phyloP scores from a whole-genome alignment of 2,113 vertebrate genomes.

The Pao palembangensis region DNA sequence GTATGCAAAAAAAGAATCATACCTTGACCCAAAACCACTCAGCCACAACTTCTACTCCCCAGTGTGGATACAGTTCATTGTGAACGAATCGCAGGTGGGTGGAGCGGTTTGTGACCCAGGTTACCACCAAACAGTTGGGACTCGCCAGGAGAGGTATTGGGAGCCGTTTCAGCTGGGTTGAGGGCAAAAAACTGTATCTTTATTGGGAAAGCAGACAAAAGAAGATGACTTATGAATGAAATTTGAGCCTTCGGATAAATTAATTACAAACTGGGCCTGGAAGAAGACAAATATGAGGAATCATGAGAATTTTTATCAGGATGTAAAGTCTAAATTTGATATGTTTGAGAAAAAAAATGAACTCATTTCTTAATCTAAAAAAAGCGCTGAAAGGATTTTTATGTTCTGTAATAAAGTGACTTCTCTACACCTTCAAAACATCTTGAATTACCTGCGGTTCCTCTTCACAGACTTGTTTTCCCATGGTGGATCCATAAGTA shows the following conservation, averaged over 20 bases:
- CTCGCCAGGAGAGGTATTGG: slow-evolving; percentile 81
- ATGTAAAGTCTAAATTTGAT: too few relatives aligned
- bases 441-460: slow-evolving; percentile 83
- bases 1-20: slow-evolving; percentile 15
- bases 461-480: slow-evolving; percentile 97
- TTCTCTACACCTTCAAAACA: not conserved
- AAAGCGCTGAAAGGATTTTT: too few relatives aligned
- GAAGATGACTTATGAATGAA: slow-evolving; percentile 5
- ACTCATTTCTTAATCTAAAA: too few relatives aligned
- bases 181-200: slow-evolving; percentile 84
- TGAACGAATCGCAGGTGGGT: slow-evolving; percentile 85
- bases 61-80: slow-evolving; percentile 89
- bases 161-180: slow-evolving; percentile 82
- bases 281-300: not conserved
- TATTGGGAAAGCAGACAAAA: slow-evolving; percentile 2
- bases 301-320: not conserved
- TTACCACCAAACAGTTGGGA: slow-evolving; percentile 82
- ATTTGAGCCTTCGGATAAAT: not conserved
- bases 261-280: too few relatives aligned
- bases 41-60: slow-evolving; percentile 81
- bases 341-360: too few relatives aligned
- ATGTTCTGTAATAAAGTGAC: too few relatives aligned
- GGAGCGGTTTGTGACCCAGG: slow-evolving; percentile 93
- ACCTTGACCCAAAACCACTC: slow-evolving; percentile 99
- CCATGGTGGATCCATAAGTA: slow-evolving; percentile 94